These are phyloP conservation scores for Diorhabda sublineata DNA, from an alignment of 1,140 invertebrate genomes.

Conservation along the genomic window DNA sequence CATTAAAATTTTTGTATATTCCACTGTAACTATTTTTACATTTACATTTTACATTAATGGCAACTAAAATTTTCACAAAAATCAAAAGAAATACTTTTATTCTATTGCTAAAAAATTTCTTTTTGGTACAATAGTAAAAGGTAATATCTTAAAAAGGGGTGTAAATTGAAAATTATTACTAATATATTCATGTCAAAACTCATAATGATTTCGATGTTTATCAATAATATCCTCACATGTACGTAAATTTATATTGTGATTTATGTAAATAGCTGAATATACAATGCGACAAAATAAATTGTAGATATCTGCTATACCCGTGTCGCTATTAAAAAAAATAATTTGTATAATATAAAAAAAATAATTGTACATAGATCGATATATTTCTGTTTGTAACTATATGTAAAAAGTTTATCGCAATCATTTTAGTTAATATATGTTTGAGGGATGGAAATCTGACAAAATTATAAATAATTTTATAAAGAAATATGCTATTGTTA, in stretches of 20 bases:
- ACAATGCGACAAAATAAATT: slow-evolving; percentile 17
- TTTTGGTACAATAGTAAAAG: too few species aligned
- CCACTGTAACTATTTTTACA: too few species aligned
- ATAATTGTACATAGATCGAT: slow-evolving; percentile 24
- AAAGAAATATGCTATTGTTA: too few species aligned
- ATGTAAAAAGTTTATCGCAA: slow-evolving; percentile 15
- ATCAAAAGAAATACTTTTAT: too few species aligned
- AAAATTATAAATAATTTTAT: background rate
- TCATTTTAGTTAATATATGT: slow-evolving; percentile 14
- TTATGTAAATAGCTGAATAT: slow-evolving; percentile 39
- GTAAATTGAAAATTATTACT: too few species aligned
- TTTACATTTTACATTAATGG: too few species aligned
- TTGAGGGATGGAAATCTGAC: slow-evolving; percentile 1
- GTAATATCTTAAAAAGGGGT: too few species aligned
- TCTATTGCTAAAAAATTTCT: too few species aligned
- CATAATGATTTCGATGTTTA: background rate
- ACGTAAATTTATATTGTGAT: slow-evolving; percentile 45
- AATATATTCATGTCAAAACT: too few species aligned
- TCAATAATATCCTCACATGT: slow-evolving; percentile 21
- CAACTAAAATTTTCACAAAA: too few species aligned
- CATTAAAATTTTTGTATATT: too few species aligned
- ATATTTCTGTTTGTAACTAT: slow-evolving; percentile 18
- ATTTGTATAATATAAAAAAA: slow-evolving; percentile 18
- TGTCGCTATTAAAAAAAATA: slow-evolving; percentile 15
- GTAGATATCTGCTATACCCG: slow-evolving; percentile 25